Percentiles rank a stretch among this genome's conserved stretches.
Conservation (phyloP, 2,113 vertebrate genomes). For the Lontra canadensis region DNA sequence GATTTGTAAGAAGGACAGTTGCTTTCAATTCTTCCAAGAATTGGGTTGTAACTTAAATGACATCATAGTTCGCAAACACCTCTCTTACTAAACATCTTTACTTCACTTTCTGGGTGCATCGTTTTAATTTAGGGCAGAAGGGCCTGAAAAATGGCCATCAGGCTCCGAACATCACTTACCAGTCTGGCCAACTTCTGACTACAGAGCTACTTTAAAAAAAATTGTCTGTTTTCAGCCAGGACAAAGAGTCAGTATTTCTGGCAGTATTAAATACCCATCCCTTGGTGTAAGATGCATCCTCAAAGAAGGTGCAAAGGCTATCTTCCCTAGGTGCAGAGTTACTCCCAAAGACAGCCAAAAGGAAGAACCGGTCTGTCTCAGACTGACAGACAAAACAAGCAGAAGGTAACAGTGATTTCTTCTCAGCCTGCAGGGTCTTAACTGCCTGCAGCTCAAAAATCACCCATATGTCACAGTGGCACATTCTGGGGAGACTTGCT, state of each 20-base stretch:
- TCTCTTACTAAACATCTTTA: not conserved
- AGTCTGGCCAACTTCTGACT: not conserved
- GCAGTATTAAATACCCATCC: not conserved
- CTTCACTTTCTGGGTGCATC: not conserved
- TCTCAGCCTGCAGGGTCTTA: not conserved
- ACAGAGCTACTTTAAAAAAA: not conserved
- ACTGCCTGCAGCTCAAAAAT: not conserved
- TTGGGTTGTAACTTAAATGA: not conserved
- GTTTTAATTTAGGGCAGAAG: not conserved
- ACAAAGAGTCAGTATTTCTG: not conserved
- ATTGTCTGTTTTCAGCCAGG: not conserved
- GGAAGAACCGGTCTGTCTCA: not conserved
- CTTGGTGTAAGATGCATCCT: not conserved
- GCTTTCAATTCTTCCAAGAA: not conserved
- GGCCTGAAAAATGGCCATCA: not conserved
- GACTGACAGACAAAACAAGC: not conserved
- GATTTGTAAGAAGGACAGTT: not conserved
- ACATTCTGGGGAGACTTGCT: not conserved
- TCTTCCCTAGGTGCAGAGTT: not conserved
- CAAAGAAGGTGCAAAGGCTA: not conserved
- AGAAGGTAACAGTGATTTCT: not conserved
- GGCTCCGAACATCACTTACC: not conserved
- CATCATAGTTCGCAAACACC: not conserved
- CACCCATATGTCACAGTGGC: not conserved
- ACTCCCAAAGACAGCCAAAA: not conserved